phyloP scores from a whole-genome alignment of 2,797 vertebrate species.

The Knipowitschia caucasica region DNA sequence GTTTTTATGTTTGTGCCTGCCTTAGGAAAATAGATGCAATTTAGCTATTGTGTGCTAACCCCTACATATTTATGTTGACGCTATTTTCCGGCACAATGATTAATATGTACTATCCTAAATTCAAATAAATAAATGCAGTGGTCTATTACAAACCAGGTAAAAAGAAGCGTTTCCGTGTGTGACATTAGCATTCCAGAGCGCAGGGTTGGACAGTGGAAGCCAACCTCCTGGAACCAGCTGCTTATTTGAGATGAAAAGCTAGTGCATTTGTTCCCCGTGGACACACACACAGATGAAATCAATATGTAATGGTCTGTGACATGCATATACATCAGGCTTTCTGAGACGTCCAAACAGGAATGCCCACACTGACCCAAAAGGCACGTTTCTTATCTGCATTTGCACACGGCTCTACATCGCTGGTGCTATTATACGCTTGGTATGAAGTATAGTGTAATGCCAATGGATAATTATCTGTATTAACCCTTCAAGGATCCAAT shows the following conservation, averaged over 20 bases:
- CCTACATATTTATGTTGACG: too few relatives aligned
- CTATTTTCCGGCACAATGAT: too few relatives aligned
- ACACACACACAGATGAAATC: not conserved
- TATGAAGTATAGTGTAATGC: not conserved
- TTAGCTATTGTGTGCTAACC: too few relatives aligned
- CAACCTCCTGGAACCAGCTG: not conserved
- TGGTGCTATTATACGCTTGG: not conserved
- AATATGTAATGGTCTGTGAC: constrained; percentile 1
- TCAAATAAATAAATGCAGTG: too few relatives aligned
- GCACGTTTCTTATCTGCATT: not conserved
- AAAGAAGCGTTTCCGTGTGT: not conserved
- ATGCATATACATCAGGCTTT: constrained; percentile 7
- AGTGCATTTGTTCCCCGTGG: not conserved
- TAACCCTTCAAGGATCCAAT: too few relatives aligned
- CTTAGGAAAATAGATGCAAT: too few relatives aligned
- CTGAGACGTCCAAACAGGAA: not conserved
- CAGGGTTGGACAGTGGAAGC: not conserved
- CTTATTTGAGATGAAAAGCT: constrained; percentile 6
- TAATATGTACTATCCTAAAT: too few relatives aligned
- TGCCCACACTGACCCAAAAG: not conserved
- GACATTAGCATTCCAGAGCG: not conserved
- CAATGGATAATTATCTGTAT: not conserved
- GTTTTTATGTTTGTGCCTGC: too few relatives aligned
- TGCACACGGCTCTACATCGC: not conserved
- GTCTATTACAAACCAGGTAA: too few relatives aligned